Evolutionary conservation across 1,140 invertebrate genomes (phyloP).

Genomic region (Coptotermes formosanus): DNA sequence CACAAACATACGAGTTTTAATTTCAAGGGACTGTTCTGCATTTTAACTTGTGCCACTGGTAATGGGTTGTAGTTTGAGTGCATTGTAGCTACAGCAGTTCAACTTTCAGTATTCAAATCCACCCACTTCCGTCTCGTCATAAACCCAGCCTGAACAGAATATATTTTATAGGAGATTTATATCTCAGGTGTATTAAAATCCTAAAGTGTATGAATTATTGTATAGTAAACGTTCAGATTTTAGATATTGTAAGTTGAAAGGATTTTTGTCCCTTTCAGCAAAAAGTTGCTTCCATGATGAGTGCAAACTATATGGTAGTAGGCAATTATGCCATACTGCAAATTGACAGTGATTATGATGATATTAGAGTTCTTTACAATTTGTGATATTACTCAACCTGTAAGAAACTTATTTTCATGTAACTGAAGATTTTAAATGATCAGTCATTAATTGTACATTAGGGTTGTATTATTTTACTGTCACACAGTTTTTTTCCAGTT

Average conservation of each 20-base stretch:
- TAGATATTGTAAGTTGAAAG: slow-evolving; percentile 9
- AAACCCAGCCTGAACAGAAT: background rate
- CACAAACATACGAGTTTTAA: too few relatives aligned
- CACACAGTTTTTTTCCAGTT: background rate
- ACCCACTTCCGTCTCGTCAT: background rate
- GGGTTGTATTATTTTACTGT: background rate
- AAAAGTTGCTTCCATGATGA: slow-evolving; percentile 6
- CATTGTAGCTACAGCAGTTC: background rate
- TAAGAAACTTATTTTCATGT: background rate
- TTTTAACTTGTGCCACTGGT: too few relatives aligned
- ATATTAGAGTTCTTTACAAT: background rate
- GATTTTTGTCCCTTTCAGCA: background rate
- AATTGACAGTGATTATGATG: background rate
- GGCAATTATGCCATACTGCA: background rate
- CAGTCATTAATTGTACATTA: background rate
- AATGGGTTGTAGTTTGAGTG: background rate
- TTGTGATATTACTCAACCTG: background rate
- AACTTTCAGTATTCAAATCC: background rate
- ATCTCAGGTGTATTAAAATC: background rate
- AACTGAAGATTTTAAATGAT: background rate
- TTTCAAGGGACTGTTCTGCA: too few relatives aligned
- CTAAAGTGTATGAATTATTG: background rate
- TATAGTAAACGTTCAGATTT: background rate
- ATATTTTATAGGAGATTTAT: background rate
- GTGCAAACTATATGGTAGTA: background rate